A percentile compares a stretch with the other conserved stretches of the same genome.
Evolutionary conservation across 2,888 invertebrate species (phyloP).

Genomic region (Drosophila atripex): DNA sequence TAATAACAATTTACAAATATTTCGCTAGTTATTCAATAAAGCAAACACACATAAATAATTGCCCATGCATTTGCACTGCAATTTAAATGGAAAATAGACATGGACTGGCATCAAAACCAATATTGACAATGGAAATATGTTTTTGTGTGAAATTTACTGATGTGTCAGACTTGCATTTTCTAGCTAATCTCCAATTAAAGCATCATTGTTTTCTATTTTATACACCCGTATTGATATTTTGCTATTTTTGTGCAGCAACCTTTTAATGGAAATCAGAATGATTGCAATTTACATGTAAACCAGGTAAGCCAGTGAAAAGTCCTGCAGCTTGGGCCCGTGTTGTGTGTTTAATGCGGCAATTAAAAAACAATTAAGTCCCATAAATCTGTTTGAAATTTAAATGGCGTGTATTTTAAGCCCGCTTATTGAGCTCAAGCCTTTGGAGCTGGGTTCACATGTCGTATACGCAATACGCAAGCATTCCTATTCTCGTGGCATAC

Average conservation of each 20-base stretch:
- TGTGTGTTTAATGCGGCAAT: constrained; percentile 35
- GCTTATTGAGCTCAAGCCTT: constrained; percentile 16
- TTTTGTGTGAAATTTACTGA: constrained; percentile 18
- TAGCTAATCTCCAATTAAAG: constrained; percentile 19
- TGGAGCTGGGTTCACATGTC: constrained; percentile 25
- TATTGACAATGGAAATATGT: constrained; percentile 18
- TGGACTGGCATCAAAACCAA: constrained; percentile 11
- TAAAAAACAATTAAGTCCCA: constrained; percentile 41
- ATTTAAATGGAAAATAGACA: constrained; percentile 32
- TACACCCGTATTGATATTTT: constrained; percentile 18
- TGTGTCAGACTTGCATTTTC: constrained; percentile 15
- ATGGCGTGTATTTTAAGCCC: constrained; percentile 13
- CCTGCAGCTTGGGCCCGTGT: background rate
- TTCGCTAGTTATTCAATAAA: constrained; percentile 12
- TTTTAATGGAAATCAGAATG: constrained; percentile 15
- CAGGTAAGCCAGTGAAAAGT: constrained; percentile 5
- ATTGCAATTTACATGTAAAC: constrained; percentile 1
- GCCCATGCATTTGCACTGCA: constrained; percentile 15
- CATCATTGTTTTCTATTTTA: background rate
- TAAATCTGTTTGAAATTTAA: constrained; percentile 46
- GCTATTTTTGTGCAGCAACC: background rate
- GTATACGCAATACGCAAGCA: constrained; percentile 30
- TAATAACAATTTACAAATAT: constrained; percentile 19
- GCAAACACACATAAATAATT: constrained; percentile 31
- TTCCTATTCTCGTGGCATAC: constrained; percentile 18